Evolutionary conservation across 2,888 invertebrate genomes (phyloP), one percentile per base, ranked within the genome.

Genomic region (Dynastes grantii): DNA sequence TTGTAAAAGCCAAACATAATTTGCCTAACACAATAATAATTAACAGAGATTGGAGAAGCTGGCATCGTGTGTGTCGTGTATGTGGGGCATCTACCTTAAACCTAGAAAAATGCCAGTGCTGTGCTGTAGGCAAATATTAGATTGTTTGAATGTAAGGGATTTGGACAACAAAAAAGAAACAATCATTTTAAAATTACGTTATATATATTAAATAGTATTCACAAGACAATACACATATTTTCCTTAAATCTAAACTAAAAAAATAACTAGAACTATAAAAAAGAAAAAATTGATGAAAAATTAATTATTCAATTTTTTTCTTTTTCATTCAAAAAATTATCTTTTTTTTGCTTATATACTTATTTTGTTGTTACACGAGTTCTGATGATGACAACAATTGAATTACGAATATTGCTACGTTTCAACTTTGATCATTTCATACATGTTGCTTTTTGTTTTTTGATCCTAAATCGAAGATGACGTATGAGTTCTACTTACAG

Each of bases 181-280:
- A 76, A 79, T 49, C 29, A 32, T 22, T 16, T 80, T 82, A 82
- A 83, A 83, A 83, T 83, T 83, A 84, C 82, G 81, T 80, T 83
- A 84, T 83, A 73, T 73, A 83, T 84, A 84, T 84, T 84, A 83
- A 84, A 84, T 84, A 84, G 88, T 88, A 89, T 89, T 88, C 88
- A 88, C 88, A 89, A 87, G 88, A 88, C 88, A 86, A 85, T 88
- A 88, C 88, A 88, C 87, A 87, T 88, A 85, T 86, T 87, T 85
- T 85, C 84, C 86, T 88, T 86, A 88, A 85, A 80, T 80, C 87
- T 87, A 87, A 88, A 88, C 87, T 87, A 87, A 87, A 87, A 71
- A 87, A 87, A 86, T 86, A 78, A 77, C 86, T 87, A 87, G 85
- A 81, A 86, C 87, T 88, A 86, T 86, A 86, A 87, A 87, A 76